Evolutionary conservation across 2,113 vertebrate species (phyloP).

Genomic region (Varanus komodoensis): DNA sequence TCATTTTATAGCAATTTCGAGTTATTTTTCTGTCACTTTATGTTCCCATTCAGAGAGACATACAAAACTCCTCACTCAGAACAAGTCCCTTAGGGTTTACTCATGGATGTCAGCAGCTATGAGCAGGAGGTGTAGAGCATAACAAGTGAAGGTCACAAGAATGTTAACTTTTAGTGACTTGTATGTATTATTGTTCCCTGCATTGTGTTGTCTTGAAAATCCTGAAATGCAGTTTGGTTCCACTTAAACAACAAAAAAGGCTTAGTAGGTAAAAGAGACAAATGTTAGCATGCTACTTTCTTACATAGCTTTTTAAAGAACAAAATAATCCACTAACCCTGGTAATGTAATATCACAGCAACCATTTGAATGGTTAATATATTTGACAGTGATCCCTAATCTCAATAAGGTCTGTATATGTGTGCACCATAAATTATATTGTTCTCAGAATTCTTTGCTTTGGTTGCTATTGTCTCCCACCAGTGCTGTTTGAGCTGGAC

Average conservation of each 20-base stretch:
- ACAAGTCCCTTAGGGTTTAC: conserved; percentile 74
- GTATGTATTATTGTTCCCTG: conserved; percentile 56
- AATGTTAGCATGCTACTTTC: neutral
- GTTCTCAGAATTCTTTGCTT: neutral
- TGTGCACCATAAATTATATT: neutral
- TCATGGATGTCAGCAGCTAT: conserved; percentile 68
- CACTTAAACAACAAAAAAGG: neutral
- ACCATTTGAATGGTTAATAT: conserved; percentile 2
- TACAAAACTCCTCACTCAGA: conserved; percentile 79
- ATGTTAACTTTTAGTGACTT: conserved; percentile 72
- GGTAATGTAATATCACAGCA: neutral
- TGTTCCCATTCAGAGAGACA: conserved; percentile 78
- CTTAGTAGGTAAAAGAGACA: conserved; percentile 9
- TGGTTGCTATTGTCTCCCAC: neutral
- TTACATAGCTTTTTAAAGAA: conserved; percentile 1
- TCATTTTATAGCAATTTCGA: conserved; percentile 85
- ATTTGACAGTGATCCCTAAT: conserved; percentile 5
- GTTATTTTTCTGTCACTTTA: conserved; percentile 89
- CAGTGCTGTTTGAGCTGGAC: neutral
- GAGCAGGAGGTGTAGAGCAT: conserved; percentile 58
- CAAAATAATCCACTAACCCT: conserved; percentile 1
- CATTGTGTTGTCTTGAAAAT: conserved; percentile 61
- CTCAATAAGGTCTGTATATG: neutral
- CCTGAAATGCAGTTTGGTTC: conserved; percentile 44
- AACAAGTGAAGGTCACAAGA: conserved; percentile 72